Evolutionary conservation across 1,140 invertebrate genomes (phyloP), one percentile per base, ranked within the genome.

Genomic region (Ceratosolen solmsi): DNA sequence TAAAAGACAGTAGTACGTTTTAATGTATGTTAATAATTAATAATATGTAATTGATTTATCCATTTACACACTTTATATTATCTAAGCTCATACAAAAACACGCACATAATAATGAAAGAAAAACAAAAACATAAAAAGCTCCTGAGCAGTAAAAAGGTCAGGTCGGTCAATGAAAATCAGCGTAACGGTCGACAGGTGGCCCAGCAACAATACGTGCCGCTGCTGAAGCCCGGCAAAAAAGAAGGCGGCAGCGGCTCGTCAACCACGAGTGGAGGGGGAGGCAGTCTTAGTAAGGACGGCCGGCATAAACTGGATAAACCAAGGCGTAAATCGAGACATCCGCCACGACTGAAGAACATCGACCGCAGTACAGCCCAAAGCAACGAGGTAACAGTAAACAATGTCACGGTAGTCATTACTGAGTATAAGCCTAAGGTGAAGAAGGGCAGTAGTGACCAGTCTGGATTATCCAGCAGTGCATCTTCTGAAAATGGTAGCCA

Each of bases 401-500:
- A 97, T 89, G 96, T 99, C 41, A 99, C 98, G 30, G 98, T 99
- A 56, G 95, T 98, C 73, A 98, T 99, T 86, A 99, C 98, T 63
- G 98, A 99, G 91, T 99, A 98, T 91, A 97, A 98, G 90, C 96
- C 96, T 73, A 98, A 98, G 93, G 90, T 92, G 63, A 92, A 93
- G 84, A 94, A 93, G 83, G 68, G 63, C 17, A 91, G 89, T 80
- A 92, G 90, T 22, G 89, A 93, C 82, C 92, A 93, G 79, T 93
- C 93, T 25, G 92, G 92, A 54, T 83, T 90, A 25, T 92, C 93
- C 13, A 94, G 93, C 87, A 93, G 92, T 83, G 93, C 93, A 73
- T 94, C 93, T 11, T 94, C 93, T 13, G 93, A 94, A 85, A 93
- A 93, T 85, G 93, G 93, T 33, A 94, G 93, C 81, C 93, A 94